Evolutionary conservation across 2,888 invertebrate genomes (phyloP), one percentile per base, ranked within the genome.

Genomic region (Trilocha varians): DNA sequence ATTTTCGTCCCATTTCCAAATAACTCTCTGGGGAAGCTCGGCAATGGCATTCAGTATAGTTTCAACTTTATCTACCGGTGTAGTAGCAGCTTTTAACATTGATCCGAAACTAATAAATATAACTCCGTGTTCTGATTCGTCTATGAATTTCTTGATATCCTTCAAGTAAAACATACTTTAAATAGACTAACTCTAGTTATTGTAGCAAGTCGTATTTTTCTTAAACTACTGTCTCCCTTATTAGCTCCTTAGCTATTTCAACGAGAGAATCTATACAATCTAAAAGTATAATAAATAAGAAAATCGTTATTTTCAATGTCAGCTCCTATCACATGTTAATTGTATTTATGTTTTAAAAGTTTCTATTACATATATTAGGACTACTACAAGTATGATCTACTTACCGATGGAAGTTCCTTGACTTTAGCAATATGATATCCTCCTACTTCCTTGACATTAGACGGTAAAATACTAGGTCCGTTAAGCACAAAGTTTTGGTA

Each of bases 81-180:
- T 87, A 1, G 89, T 87, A 1, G 89, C 82, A 1, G 89, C 82
- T 57, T 87, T 90, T 42, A 93, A 75, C 88, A 93, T 89, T 0
- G 94, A 93, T 5, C 94, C 94, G 70, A 94, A 88, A 64, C 91
- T 93, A 51, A 94, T 90, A 59, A 89, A 91, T 47, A 94, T 87
- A 2, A 93, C 90, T 1, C 93, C 93, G 34, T 91, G 78, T 11
- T 83, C 60, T 0, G 92, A 88, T 41, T 88, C 87, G 49, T 89
- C 89, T 32, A 94, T 87, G 61, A 91, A 92, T 42, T 85, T 77
- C 40, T 87, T 79, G 5, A 94, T 62, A 16, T 90, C 83, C 87
- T 90, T 63, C 13, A 78, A 73, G 44, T 16, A 16, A 43, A 45
- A 36, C 32, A 15, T 13, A 43, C 14, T 11, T 13, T 16, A 33